Conservation (phyloP, 1,140 invertebrate genomes). For the Tribolium castaneum region DNA sequence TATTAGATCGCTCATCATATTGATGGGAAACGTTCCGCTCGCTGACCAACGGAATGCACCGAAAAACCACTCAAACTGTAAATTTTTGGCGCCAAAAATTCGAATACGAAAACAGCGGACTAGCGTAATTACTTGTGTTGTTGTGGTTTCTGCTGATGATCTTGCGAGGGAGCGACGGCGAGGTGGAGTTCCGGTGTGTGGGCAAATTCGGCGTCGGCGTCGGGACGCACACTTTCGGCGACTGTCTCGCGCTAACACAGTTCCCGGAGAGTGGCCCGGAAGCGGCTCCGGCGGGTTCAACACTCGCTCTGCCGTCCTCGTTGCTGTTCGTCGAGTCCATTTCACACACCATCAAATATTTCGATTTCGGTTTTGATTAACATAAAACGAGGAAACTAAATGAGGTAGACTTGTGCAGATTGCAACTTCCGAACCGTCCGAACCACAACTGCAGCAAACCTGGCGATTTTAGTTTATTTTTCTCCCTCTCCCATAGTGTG, state of each 20-base stretch:
- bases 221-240: slow-evolving; percentile 58
- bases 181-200: slow-evolving; percentile 56
- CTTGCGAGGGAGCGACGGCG: slow-evolving; percentile 60
- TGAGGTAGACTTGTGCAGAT: slow-evolving; percentile 32
- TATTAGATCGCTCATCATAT: slow-evolving; percentile 21
- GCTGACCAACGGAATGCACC: neutral
- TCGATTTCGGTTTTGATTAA: neutral
- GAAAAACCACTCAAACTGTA: neutral
- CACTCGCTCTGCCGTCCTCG: slow-evolving; percentile 24
- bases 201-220: slow-evolving; percentile 47
- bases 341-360: slow-evolving; percentile 38
- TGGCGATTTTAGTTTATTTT: slow-evolving; percentile 59
- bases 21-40: slow-evolving; percentile 19
- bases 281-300: slow-evolving; percentile 23
- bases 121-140: slow-evolving; percentile 56
- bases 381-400: slow-evolving; percentile 3
- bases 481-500: slow-evolving; percentile 46
- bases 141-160: slow-evolving; percentile 63
- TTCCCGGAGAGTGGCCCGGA: slow-evolving; percentile 16
- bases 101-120: neutral
- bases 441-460: slow-evolving; percentile 55
- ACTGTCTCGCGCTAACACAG: slow-evolving; percentile 57
- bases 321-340: slow-evolving; percentile 32
- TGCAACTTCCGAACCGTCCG: slow-evolving; percentile 49
- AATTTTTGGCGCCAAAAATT: neutral